Percentiles rank a stretch among this genome's conserved stretches.
Conservation (phyloP, 2,797 vertebrate genomes). For the Siniperca scherzeri region DNA sequence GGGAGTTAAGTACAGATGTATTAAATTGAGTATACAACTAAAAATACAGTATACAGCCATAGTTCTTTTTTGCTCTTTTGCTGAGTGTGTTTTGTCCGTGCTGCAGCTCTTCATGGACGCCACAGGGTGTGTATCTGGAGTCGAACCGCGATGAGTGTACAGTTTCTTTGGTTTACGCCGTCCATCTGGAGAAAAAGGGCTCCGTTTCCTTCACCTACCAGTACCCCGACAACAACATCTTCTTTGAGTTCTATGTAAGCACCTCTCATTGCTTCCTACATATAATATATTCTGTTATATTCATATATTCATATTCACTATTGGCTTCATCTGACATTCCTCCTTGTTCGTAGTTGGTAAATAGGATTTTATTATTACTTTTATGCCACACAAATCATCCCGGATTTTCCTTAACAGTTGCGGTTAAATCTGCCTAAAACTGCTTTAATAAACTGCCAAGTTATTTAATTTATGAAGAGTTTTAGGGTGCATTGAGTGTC, state of each 20-base stretch:
- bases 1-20: background rate
- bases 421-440: no score
- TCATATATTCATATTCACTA: no score
- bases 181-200: constrained; percentile 95
- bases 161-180: constrained; percentile 94
- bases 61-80: background rate
- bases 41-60: background rate
- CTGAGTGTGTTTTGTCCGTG: constrained; percentile 16
- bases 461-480: background rate
- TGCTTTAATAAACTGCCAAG: no score
- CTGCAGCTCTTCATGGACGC: constrained; percentile 92
- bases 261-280: background rate
- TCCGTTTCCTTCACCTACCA: constrained; percentile 97
- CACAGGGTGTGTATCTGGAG: constrained; percentile 94
- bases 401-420: no score
- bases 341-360: background rate
- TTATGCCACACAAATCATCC: background rate
- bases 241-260: constrained; percentile 99
- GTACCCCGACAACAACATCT: constrained; percentile 98
- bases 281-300: background rate
- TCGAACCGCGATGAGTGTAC: constrained; percentile 97
- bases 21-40: background rate
- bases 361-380: background rate
- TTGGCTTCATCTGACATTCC: background rate
- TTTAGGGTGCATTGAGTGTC: no score